Base-by-base conservation (phyloP, 1,140 invertebrate species). In the Heliconius melpomene region DNA sequence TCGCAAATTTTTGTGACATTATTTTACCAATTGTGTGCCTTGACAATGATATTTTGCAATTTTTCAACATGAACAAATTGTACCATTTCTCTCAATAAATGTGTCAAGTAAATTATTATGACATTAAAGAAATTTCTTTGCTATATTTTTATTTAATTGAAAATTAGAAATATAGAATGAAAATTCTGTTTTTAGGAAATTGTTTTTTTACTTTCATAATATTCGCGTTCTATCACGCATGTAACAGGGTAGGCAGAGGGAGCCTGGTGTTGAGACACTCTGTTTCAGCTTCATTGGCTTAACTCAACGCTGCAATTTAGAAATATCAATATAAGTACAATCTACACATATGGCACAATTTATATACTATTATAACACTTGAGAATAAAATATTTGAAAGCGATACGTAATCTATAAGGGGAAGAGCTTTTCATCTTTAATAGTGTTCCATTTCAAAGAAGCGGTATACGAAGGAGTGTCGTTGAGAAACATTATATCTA, bases 361-460 rank as follows among this genome's bases (percentile, higher is more conserved):
- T 9, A 9, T 11, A 40, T 40, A 11, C 40, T 40, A 40, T 13
- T 13, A 11, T 3, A 2, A 5, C 2, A 5, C 40, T 13, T 46
- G 40, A 60, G 7, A 60, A 60, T 60, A 60, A 60, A 60, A 60
- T n/a, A 60, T 60, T 60, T 60, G 57, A 23, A 60, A 60, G n/a
- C 57, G 23, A 60, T 60, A 60, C 57, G 57, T 60, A 60, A 60
- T 60, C 57, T 60, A 23, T 26, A 23, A 23, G 57, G 20, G n/a
- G n/a, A 60, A 60, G 57, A 26, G 57, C 57, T 60, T 60, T 60
- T 26, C n/a, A 60, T 60, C 23, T 60, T 9, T 26, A 60, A 60
- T 23, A 60, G 54, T 23, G 54, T 26, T 57, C 54, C 6, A 26
- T 60, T 60, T 60, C n/a, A 23, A 60, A 60, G 54, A 60, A n/a